phyloP scores from a whole-genome alignment of 2,888 invertebrate species.

The Catocala nupta region DNA sequence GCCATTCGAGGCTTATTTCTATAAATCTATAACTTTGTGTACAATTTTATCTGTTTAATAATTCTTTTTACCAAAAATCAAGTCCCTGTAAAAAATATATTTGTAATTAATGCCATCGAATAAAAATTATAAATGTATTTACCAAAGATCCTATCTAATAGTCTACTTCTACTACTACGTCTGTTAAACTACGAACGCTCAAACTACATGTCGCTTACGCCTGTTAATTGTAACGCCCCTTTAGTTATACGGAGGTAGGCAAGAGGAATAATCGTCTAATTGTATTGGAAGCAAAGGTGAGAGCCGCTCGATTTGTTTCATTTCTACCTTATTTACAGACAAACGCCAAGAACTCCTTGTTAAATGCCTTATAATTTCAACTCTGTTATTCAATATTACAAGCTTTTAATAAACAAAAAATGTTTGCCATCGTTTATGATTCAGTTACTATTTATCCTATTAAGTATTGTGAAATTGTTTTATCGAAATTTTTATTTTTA shows the following conservation, averaged over 20 bases:
- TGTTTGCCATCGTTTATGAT: constrained; percentile 18
- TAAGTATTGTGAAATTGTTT: constrained; percentile 7
- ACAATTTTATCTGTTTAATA: too few relatives aligned
- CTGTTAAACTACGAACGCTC: too few relatives aligned
- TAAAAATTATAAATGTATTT: too few relatives aligned
- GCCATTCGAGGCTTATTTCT: too few relatives aligned
- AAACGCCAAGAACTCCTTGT: constrained; percentile 36
- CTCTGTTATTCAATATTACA: constrained; percentile 32
- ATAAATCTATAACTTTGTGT: too few relatives aligned
- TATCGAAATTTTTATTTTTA: background rate
- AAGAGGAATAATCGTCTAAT: constrained; percentile 77
- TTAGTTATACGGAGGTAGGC: constrained; percentile 66
- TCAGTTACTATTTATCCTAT: constrained; percentile 29
- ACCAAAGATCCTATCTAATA: too few relatives aligned
- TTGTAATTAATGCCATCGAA: too few relatives aligned
- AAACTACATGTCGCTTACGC: constrained; percentile 2
- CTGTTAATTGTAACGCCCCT: constrained; percentile 44
- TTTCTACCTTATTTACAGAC: constrained; percentile 54
- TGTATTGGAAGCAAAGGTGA: constrained; percentile 69
- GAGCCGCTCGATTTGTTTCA: constrained; percentile 61
- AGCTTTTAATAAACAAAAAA: constrained; percentile 17
- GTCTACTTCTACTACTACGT: too few relatives aligned
- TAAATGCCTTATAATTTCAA: constrained; percentile 33
- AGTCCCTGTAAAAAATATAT: too few relatives aligned
- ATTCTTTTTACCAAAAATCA: too few relatives aligned